phyloP scores from a whole-genome alignment of 1,140 invertebrate genomes.

The Stenopsyche tienmushanensis region DNA sequence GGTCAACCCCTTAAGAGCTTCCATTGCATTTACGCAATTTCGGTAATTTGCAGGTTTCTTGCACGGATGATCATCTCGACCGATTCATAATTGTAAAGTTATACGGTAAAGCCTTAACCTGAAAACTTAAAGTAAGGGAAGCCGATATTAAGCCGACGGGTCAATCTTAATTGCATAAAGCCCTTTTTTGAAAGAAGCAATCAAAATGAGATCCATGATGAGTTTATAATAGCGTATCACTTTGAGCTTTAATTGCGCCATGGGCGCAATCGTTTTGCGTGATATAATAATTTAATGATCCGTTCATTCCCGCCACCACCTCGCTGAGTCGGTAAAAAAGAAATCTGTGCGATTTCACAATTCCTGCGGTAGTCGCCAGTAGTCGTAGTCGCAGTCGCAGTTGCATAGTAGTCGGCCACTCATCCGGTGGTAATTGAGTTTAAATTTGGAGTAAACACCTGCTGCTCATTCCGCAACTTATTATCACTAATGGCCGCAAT shows the following conservation, averaged over 20 bases:
- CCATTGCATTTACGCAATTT: too few relatives aligned
- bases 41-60: too few relatives aligned
- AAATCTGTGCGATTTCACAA: constrained; percentile 15
- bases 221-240: constrained; percentile 10
- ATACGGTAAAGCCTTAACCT: too few relatives aligned
- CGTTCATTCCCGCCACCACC: neutral
- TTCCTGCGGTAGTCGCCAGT: neutral
- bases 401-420: neutral
- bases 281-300: neutral
- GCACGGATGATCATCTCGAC: too few relatives aligned
- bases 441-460: constrained; percentile 30
- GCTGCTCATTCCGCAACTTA: neutral
- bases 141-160: too few relatives aligned
- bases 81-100: too few relatives aligned
- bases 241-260: constrained; percentile 14
- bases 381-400: constrained; percentile 1
- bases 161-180: too few relatives aligned
- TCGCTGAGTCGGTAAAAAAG: constrained; percentile 13
- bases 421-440: constrained; percentile 16
- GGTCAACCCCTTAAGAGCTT: too few relatives aligned
- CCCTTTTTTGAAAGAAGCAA: too few relatives aligned
- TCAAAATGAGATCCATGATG: neutral
- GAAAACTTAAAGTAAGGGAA: too few relatives aligned
- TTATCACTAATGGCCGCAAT: constrained; percentile 8
- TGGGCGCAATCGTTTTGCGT: neutral